Evolutionary conservation across 2,797 vertebrate genomes (phyloP).

Genomic region (Poeciliopsis turneri): DNA sequence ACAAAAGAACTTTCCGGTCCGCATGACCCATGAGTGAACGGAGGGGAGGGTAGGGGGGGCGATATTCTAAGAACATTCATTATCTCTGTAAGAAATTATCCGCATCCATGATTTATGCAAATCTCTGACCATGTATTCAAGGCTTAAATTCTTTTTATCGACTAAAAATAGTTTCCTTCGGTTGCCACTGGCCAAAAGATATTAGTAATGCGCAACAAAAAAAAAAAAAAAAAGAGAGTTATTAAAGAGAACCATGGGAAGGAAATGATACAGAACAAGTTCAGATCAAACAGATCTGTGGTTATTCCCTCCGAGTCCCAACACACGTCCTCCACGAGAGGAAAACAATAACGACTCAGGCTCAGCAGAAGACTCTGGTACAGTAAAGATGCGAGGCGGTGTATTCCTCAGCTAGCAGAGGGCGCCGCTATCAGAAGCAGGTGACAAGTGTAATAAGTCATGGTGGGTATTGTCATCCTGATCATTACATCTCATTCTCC

Average conservation of each 20-base stretch:
- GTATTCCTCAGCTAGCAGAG: conserved; percentile 33
- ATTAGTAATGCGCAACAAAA: conserved; percentile 63
- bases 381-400: conserved; percentile 31
- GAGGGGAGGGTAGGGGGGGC: conserved; percentile 11
- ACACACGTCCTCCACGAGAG: conserved; percentile 28
- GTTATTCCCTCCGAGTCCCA: conserved; percentile 49
- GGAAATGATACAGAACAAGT: conserved; percentile 55
- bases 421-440: conserved; percentile 32
- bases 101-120: conserved; percentile 78
- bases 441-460: conserved; percentile 43
- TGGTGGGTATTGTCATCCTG: conserved; percentile 69
- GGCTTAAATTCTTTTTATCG: conserved; percentile 67
- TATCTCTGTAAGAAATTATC: conserved; percentile 74
- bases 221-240: conserved; percentile 12
- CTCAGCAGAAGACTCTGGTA: conserved; percentile 33
- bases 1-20: conserved; percentile 47
- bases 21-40: conserved; percentile 55
- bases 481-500: conserved; percentile 74
- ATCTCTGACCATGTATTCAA: conserved; percentile 75
- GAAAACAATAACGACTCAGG: conserved; percentile 43
- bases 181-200: conserved; percentile 69
- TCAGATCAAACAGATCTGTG: conserved; percentile 62
- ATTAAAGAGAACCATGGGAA: conserved; percentile 47
- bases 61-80: conserved; percentile 76
- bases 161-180: conserved; percentile 73